Evolutionary conservation across 1,140 invertebrate genomes (phyloP).

Genomic region (Drosophila mauritiana): DNA sequence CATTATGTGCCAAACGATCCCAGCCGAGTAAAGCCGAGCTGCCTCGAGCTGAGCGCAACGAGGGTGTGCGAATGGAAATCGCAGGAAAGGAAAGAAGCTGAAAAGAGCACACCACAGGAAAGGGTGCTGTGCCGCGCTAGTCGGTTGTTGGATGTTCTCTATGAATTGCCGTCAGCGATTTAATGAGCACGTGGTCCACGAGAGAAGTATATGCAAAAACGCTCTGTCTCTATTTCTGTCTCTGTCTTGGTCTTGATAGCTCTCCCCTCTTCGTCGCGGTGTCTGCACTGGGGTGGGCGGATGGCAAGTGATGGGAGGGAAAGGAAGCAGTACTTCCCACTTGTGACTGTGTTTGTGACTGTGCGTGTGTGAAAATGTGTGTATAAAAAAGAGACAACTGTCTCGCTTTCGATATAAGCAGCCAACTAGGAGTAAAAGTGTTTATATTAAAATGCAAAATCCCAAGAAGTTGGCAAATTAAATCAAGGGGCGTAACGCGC

Average conservation of each 20-base stretch:
- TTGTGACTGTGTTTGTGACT: constrained; percentile 13
- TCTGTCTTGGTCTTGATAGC: constrained; percentile 6
- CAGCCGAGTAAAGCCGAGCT: constrained; percentile 24
- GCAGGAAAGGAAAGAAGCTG: constrained; percentile 1
- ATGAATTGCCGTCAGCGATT: constrained; percentile 51
- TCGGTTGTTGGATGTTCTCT: constrained; percentile 22
- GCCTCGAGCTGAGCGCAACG: background rate
- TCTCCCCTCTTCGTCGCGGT: constrained; percentile 11
- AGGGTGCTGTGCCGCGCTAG: constrained; percentile 14
- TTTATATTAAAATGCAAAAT: constrained; percentile 79
- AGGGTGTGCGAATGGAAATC: constrained; percentile 15
- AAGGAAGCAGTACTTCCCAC: constrained; percentile 2
- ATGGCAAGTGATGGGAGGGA: constrained; percentile 12
- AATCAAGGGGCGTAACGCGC: constrained; percentile 51
- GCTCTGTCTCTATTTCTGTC: constrained; percentile 23
- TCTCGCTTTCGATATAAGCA: constrained; percentile 55
- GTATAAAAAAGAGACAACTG: constrained; percentile 77
- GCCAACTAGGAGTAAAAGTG: constrained; percentile 67
- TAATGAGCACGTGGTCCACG: constrained; percentile 75
- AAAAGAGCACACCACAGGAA: constrained; percentile 12
- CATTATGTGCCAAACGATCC: constrained; percentile 11
- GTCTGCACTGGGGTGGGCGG: background rate
- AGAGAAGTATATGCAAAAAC: constrained; percentile 63
- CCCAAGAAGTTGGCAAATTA: constrained; percentile 70
- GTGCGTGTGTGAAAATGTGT: constrained; percentile 17